Base-by-base conservation (phyloP, 2,113 vertebrate genomes). In the Leucoraja erinaceus region DNA sequence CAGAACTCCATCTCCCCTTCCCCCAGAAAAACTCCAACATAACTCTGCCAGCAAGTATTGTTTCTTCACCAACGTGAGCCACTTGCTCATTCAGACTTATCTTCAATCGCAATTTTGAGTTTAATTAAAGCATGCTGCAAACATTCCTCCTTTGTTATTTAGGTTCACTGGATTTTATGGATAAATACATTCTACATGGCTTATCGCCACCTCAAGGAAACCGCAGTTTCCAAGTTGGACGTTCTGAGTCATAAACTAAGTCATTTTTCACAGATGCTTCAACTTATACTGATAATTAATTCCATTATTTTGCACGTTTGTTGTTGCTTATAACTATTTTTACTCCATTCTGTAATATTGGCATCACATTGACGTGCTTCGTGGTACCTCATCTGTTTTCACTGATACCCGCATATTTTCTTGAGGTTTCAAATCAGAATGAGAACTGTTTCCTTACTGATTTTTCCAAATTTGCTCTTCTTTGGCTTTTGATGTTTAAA, bases 401-500 rank as follows among this genome's bases (percentile, higher is more conserved):
- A 77, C 16, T 33, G 75, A 33, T 33, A 33, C 8, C 75, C n/a
- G 33, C 28, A 76, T 76, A 31, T 76, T 76, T 76, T 31, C 75
- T 12, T 77, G n/a, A 4, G 1, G 2, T 33, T 77, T 75, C 66
- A 75, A 0, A n/a, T 75, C 74, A 28, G n/a, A 75, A 75, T 75
- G n/a, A 75, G 7, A 75, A 75, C 74, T n/a, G 74, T 75, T 75
- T 75, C 28, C n/a, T 28, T 33, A 11, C 7, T 33, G 75, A 31
- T 77, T 77, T 77, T 77, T 77, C 75, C 10, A 11, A 77, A 77
- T 77, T 77, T 1, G 11, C 1, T 31, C n/a, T 77, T 77, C 10
- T 75, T 75, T 77, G n/a, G n/a, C 31, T 77, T 77, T 77, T 77
- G n/a, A 77, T 77, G 75, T 77, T 77, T 33, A 77, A 77, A 77